These are phyloP conservation scores for Forficula auricularia DNA, from an alignment of 1,140 invertebrate species.

Conservation along the genomic window DNA sequence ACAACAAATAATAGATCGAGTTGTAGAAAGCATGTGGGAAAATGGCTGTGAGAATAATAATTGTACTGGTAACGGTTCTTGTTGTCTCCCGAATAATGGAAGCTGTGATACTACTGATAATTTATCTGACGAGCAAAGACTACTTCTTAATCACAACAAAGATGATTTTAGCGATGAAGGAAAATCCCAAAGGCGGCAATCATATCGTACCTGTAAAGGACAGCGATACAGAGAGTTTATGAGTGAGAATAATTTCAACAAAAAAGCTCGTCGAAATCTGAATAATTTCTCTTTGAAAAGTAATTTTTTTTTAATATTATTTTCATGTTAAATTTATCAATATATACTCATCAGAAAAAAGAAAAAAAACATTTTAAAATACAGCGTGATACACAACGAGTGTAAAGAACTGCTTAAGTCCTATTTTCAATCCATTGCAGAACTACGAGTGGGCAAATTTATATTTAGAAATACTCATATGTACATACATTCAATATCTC, in stretches of 20 bases:
- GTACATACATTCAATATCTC: too few species aligned
- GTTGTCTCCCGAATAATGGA: too few species aligned
- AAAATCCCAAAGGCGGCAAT: constrained; percentile 18
- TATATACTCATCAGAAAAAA: too few species aligned
- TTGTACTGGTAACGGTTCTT: background rate
- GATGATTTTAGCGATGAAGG: background rate
- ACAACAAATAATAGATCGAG: constrained; percentile 11
- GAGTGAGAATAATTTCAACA: constrained; percentile 39
- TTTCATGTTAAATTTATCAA: too few species aligned
- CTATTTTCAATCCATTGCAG: too few species aligned
- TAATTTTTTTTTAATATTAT: constrained; percentile 15
- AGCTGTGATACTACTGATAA: too few species aligned
- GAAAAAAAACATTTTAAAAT: too few species aligned
- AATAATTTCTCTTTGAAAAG: constrained; percentile 28
- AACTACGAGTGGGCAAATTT: too few species aligned
- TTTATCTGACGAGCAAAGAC: constrained; percentile 1
- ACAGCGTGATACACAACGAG: too few species aligned
- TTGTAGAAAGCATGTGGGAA: constrained; percentile 8
- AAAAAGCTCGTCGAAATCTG: constrained; percentile 35
- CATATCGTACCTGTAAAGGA: constrained; percentile 52
- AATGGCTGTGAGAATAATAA: background rate
- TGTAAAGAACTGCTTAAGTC: too few species aligned
- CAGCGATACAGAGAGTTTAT: constrained; percentile 73
- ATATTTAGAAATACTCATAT: too few species aligned
- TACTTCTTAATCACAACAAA: constrained; percentile 1